Evolutionary conservation across 2,888 invertebrate genomes (phyloP), one percentile per base, ranked within the genome.

Genomic region (Athalia cordata): DNA sequence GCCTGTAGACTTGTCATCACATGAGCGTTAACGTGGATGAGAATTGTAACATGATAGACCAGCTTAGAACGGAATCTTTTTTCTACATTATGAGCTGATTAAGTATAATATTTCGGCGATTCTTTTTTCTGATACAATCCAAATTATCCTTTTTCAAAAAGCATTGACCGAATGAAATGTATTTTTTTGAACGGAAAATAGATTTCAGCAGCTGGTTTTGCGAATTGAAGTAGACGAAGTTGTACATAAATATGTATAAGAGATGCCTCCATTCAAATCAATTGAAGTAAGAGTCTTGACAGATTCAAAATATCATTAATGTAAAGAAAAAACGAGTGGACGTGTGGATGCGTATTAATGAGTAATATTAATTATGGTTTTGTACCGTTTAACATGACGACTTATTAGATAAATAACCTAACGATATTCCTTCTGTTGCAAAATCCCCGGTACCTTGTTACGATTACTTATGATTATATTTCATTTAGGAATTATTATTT

Each of bases 291-390:
- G 59, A 29, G 62, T 61, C 61, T 72, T 57, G 67, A 79, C 64
- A 57, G 52, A 76, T 65, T 79, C 77, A 77, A 79, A 76, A 72
- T 64, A 52, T 59, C 57, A 57, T 62, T 77, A 78, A 61, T 75
- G 64, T 78, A 68, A 80, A 50, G 68, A 67, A 80, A 15, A 68
- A 68, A 11, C 29, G 29, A 52, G 47, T 68, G 68, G 8, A 67
- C 5, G 47, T 50, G n/a, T 52, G 68, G 55, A 68, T 68, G 68
- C 52, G 29, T 29, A 29, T 29, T 29, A 29, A 29, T 29, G 29
- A 29, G 29, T 29, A 29, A 15, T 68, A 68, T 29, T 68, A 68
- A 43, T 52, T 68, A 68, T 68, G 68, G n/a, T 52, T 68, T 68
- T 68, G 29, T 43, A 68, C 68, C n/a, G 5, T 43, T 55, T 68